Evolutionary conservation across 2,797 vertebrate genomes (phyloP).

Genomic region (Acipenser ruthenus): DNA sequence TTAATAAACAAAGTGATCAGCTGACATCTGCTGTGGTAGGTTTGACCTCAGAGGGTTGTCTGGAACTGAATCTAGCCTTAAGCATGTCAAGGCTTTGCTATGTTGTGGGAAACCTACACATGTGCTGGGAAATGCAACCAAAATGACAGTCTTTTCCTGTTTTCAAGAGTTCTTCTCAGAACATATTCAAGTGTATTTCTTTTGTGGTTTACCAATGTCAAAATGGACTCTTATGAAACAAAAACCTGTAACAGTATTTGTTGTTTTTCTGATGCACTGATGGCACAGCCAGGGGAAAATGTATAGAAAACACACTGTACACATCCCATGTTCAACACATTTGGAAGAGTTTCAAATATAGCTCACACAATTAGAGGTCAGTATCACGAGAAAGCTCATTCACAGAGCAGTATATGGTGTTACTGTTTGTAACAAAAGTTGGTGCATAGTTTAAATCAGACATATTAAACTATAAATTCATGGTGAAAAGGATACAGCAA

Average conservation of each 20-base stretch:
- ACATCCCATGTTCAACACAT: too few species aligned
- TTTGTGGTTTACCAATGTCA: too few species aligned
- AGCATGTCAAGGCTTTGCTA: conserved; percentile 12
- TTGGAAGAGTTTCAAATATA: too few species aligned
- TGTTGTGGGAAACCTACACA: conserved; percentile 19
- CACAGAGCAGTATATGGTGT: too few species aligned
- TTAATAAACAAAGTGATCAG: background rate
- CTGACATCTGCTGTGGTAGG: background rate
- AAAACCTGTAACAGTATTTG: background rate
- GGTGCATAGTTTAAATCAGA: too few species aligned
- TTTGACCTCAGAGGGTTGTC: conserved; percentile 10
- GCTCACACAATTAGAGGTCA: too few species aligned
- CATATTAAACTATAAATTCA: too few species aligned
- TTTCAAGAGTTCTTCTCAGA: conserved; percentile 23
- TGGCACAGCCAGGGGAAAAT: too few species aligned
- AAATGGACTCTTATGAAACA: background rate
- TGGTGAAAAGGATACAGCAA: conserved; percentile 87
- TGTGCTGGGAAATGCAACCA: conserved; percentile 39
- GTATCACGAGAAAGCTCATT: too few species aligned
- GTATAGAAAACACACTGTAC: too few species aligned
- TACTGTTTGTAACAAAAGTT: too few species aligned
- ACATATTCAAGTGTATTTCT: conserved; percentile 10
- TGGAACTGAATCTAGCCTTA: background rate
- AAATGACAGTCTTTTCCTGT: conserved; percentile 17
- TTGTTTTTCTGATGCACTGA: background rate